These are phyloP conservation scores for Sinocyclocheilus grahami DNA, from an alignment of 2,113 vertebrate species.

Conservation along the genomic window DNA sequence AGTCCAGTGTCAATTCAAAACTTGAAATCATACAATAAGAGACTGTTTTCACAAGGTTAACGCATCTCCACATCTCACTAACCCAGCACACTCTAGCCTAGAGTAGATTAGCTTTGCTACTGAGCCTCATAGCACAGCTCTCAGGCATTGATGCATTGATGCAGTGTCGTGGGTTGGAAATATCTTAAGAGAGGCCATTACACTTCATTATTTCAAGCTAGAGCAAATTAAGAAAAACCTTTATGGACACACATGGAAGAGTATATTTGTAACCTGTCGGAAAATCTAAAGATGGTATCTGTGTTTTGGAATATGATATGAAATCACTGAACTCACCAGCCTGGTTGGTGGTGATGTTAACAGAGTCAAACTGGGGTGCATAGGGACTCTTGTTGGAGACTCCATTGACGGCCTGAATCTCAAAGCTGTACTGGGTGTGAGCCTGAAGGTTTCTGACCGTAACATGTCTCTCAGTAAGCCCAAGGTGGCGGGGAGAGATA, in stretches of 20 bases:
- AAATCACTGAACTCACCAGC: slow-evolving; percentile 82
- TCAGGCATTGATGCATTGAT: slow-evolving; percentile 63
- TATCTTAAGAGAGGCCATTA: slow-evolving; percentile 56
- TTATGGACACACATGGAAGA: background rate
- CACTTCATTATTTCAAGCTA: slow-evolving; percentile 69
- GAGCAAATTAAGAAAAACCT: background rate
- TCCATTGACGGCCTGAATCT: slow-evolving; percentile 95
- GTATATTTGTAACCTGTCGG: too few species aligned
- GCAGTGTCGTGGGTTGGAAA: slow-evolving; percentile 50
- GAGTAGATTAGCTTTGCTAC: background rate
- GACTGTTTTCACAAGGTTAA: background rate
- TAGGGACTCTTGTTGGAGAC: slow-evolving; percentile 92
- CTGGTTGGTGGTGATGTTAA: slow-evolving; percentile 99
- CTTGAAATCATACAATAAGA: slow-evolving; percentile 7
- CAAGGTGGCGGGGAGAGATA: slow-evolving; percentile 93
- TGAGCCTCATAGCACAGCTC: slow-evolving; percentile 37
- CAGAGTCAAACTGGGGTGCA: slow-evolving; percentile 85
- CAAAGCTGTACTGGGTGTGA: slow-evolving; percentile 96
- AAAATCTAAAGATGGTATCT: too few species aligned
- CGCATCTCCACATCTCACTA: background rate
- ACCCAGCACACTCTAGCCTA: background rate
- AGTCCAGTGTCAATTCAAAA: slow-evolving; percentile 24
- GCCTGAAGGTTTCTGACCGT: slow-evolving; percentile 93
- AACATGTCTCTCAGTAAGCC: slow-evolving; percentile 87
- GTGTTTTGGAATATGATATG: too few species aligned